Evolutionary conservation across 2,888 invertebrate species (phyloP), one percentile per base, ranked within the genome.

Genomic region (Macrophya alboannulata): DNA sequence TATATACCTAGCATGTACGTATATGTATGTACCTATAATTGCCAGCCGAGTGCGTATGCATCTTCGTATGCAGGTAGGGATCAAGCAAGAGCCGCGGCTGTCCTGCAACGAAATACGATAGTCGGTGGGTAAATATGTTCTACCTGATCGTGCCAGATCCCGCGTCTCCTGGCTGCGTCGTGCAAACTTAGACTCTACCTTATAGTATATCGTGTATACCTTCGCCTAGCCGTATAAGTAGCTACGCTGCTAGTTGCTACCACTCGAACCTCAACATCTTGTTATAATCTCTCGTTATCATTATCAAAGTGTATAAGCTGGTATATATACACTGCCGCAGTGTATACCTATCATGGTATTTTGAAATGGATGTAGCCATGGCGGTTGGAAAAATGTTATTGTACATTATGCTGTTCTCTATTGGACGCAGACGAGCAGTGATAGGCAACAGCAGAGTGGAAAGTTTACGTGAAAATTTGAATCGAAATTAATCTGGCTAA

Each of bases 111-210:
- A 68, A 83, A 83, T 71, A 71, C 83, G 83, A 83, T 83, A 83
- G 65, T 71, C 83, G 65, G 83, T 51, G 25, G 51, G 86, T 85
- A 86, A 83, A 87, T 86, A 83, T 77, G 72, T 83, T 86, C 79
- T 84, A 82, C 65, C 71, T 71, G 87, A 85, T 87, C 86, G 86
- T 87, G 85, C 87, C 83, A 40, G 48, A 76, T 83, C 40, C 43
- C 79, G 55, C 68, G 74, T 82, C 82, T 74, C 65, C 77, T 86
- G 84, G 85, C 86, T 86, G 65, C 82, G 79, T 72, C 84, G 87
- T 86, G 88, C 85, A 86, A 88, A 88, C 86, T 85, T 62, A 81
- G 62, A 81, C 40, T 81, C 21, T 43, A 81, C 81, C 62, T 81
- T 81, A 21, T 81, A 62, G 62, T 81, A 43, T 62, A 62, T 12